Evolutionary conservation across 2,888 invertebrate genomes (phyloP).

Genomic region (Vannuccia rotundouncinata): DNA sequence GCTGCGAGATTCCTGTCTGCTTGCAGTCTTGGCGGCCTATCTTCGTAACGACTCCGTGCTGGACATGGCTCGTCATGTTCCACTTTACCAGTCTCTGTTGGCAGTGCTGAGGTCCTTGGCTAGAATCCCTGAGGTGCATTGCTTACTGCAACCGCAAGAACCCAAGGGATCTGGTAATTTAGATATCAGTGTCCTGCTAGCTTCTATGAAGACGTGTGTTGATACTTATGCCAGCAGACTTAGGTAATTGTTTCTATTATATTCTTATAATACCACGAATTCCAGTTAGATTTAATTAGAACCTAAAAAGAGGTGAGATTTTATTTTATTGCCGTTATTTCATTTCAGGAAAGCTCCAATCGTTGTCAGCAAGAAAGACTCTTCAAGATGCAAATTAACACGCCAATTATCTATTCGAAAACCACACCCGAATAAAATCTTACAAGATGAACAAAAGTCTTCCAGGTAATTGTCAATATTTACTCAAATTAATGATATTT

Average conservation of each 20-base stretch:
- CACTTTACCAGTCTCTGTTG: constrained; percentile 70
- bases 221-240: constrained; percentile 81
- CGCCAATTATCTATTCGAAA: neutral
- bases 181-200: constrained; percentile 66
- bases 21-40: constrained; percentile 81
- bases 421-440: neutral
- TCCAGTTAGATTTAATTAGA: neutral
- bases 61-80: constrained; percentile 93
- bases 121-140: constrained; percentile 62
- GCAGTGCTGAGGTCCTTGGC: constrained; percentile 72
- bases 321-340: neutral
- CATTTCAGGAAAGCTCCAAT: neutral
- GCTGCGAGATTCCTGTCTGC: constrained; percentile 72
- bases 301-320: neutral
- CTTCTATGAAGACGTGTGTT: constrained; percentile 81
- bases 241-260: constrained; percentile 57
- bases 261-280: too few relatives aligned
- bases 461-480: neutral
- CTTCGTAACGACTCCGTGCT: constrained; percentile 87
- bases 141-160: constrained; percentile 63
- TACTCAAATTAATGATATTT: too few relatives aligned
- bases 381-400: neutral
- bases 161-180: constrained; percentile 31
- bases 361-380: neutral
- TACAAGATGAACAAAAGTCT: neutral